Percentiles rank a stretch among this genome's conserved stretches.
These are phyloP conservation scores for Neotragus moschatus DNA, from an alignment of 2,113 vertebrate genomes.

Conservation along the genomic window DNA sequence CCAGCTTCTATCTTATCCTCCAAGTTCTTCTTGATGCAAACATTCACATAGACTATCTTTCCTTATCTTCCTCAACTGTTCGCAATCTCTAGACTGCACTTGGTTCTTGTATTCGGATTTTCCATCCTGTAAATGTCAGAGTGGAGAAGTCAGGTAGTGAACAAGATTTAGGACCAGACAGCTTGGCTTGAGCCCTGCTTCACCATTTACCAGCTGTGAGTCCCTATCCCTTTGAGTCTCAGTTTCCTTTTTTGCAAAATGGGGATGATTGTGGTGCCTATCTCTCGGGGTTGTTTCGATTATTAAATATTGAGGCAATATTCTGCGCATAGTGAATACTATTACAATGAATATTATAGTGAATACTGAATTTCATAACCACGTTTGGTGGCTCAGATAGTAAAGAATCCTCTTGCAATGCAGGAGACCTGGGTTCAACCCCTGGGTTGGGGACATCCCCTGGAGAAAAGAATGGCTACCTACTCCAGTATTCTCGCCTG, in stretches of 20 bases:
- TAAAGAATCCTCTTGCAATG: not conserved
- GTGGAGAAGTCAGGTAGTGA: not conserved
- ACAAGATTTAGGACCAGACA: not conserved
- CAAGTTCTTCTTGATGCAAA: not conserved
- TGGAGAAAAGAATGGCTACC: not conserved
- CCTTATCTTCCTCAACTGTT: no score
- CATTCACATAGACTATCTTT: rapidly evolving
- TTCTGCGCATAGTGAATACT: not conserved
- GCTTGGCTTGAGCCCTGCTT: not conserved
- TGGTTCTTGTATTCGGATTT: not conserved
- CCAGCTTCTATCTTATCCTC: not conserved
- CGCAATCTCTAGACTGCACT: no score
- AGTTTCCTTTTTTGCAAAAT: not conserved
- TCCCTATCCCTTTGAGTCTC: not conserved
- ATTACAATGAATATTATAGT: not conserved
- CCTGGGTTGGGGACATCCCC: not conserved
- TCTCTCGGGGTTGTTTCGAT: not conserved
- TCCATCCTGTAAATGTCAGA: not conserved
- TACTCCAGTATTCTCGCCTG: not conserved
- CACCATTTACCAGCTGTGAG: not conserved
- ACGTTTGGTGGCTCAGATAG: not conserved
- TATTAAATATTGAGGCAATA: not conserved
- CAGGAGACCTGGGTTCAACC: not conserved
- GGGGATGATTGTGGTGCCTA: not conserved
- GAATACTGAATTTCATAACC: not conserved